These are phyloP conservation scores for Malurus alboscapulatus DNA, from an alignment of 2,113 vertebrate species.

Conservation along the genomic window DNA sequence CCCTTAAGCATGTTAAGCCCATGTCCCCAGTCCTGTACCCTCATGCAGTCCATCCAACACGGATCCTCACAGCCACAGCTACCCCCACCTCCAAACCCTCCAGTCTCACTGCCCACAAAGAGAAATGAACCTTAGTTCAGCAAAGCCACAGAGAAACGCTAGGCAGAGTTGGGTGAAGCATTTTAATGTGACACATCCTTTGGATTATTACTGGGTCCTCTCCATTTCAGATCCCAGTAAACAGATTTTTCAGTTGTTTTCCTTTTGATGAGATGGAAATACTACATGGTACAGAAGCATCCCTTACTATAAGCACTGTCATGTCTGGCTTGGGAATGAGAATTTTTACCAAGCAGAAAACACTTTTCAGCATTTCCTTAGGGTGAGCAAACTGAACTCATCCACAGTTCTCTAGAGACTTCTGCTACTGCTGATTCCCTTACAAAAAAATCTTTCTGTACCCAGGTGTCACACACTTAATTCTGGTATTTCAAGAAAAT, in stretches of 20 bases:
- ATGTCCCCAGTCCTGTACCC: fast-evolving
- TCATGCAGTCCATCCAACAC: fast-evolving
- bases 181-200: not conserved
- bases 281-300: not conserved
- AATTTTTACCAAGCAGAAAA: not conserved
- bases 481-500: not conserved
- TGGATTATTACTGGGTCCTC: not conserved
- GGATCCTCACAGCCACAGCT: no score
- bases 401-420: not conserved
- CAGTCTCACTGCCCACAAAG: not conserved
- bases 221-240: not conserved
- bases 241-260: not conserved
- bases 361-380: not conserved
- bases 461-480: not conserved
- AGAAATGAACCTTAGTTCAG: not conserved
- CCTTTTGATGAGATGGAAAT: not conserved
- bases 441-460: not conserved
- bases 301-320: not conserved
- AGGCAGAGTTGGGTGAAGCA: not conserved
- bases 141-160: fast-evolving
- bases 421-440: not conserved
- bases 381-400: not conserved
- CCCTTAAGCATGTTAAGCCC: not conserved
- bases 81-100: not conserved
- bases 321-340: not conserved